Conservation (phyloP, 2,113 vertebrate species). For the Cryptotis parvus region DNA sequence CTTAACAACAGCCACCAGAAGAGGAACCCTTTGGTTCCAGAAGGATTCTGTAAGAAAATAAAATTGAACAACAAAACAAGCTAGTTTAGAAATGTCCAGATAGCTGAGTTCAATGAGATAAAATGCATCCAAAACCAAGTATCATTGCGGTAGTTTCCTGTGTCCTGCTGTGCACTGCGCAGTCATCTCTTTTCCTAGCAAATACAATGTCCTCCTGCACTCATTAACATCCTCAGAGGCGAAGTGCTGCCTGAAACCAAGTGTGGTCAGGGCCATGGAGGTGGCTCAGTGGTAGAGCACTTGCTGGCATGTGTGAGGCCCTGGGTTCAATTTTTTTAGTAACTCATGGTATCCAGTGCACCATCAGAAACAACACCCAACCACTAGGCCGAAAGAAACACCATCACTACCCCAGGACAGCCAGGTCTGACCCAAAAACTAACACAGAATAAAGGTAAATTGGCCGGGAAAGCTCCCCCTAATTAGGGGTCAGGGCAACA, state of each 20-base stretch:
- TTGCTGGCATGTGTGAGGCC: no score
- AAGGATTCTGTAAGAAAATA: neutral
- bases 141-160: no score
- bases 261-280: no score
- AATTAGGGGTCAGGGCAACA: constrained; percentile 22
- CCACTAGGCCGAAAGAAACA: neutral
- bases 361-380: no score
- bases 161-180: no score
- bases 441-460: constrained; percentile 14
- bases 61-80: neutral
- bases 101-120: neutral
- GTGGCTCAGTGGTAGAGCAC: no score
- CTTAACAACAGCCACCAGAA: neutral
- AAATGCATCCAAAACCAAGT: neutral
- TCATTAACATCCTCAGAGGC: neutral
- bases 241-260: neutral
- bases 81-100: constrained; percentile 10
- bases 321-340: no score
- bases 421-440: neutral
- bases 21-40: neutral
- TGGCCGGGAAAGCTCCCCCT: constrained; percentile 32
- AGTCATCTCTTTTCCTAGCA: no score
- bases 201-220: neutral
- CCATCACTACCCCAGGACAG: neutral
- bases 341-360: no score